A percentile compares a stretch with the other conserved stretches of the same genome.
Evolutionary conservation across 2,113 vertebrate genomes (phyloP).

Genomic region (Heliornis fulica): DNA sequence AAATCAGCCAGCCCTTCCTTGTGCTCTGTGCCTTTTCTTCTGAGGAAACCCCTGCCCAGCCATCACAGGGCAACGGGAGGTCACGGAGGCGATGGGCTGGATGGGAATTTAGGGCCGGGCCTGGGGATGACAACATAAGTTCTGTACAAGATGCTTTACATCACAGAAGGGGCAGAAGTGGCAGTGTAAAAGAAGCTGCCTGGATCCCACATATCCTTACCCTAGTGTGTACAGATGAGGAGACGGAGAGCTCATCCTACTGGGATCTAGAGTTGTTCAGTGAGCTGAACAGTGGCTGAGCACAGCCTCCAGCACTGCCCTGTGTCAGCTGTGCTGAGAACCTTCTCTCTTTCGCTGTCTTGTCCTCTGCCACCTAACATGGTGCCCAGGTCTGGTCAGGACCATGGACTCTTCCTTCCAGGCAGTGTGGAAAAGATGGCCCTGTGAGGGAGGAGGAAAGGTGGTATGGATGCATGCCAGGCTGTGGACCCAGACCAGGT

Average conservation of each 20-base stretch:
- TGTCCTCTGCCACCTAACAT: not conserved
- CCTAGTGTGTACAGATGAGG: not conserved
- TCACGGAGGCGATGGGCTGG: not conserved
- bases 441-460: not conserved
- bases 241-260: not conserved
- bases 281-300: not conserved
- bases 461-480: not conserved
- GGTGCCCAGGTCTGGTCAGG: not conserved
- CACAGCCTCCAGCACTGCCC: not conserved
- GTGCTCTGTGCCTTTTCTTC: constrained; percentile 12
- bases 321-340: not conserved
- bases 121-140: not conserved
- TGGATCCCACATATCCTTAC: not conserved
- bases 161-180: not conserved
- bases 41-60: not conserved
- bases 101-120: not conserved
- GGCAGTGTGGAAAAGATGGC: not conserved
- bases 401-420: not conserved
- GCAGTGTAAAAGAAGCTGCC: not conserved
- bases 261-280: not conserved
- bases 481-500: not conserved
- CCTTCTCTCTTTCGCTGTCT: not conserved
- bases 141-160: not conserved
- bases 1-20: constrained; percentile 45
- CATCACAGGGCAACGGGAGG: not conserved